These are phyloP conservation scores for Falcaria lacertinaria DNA, from an alignment of 2,888 invertebrate species.

Conservation along the genomic window DNA sequence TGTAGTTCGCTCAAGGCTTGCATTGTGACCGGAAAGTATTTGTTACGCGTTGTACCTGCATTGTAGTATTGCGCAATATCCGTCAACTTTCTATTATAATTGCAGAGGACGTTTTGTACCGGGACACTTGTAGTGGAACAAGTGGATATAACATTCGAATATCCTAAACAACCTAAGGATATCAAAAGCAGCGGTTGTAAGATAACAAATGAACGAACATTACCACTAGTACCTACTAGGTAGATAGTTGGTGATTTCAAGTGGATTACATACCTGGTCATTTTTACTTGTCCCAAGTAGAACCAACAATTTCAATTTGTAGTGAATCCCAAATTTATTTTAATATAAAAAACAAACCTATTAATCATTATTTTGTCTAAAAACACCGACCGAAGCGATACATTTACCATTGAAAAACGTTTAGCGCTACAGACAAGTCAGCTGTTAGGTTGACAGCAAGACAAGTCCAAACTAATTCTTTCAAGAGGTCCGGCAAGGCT, in stretches of 20 bases:
- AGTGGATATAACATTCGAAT: background rate
- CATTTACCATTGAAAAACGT: background rate
- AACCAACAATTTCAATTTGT: no score
- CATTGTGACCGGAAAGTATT: conserved; percentile 53
- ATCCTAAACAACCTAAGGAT: background rate
- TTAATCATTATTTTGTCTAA: background rate
- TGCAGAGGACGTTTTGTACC: background rate
- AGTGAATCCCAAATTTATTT: no score
- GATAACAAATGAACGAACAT: no score
- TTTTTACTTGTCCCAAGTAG: no score
- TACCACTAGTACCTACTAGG: no score
- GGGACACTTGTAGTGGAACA: background rate
- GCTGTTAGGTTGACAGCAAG: conserved; percentile 20
- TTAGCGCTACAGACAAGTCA: conserved; percentile 20
- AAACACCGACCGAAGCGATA: background rate
- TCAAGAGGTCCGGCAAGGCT: conserved; percentile 35
- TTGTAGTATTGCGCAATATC: conserved; percentile 11
- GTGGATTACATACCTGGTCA: no score
- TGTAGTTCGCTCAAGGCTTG: conserved; percentile 25
- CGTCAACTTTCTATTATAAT: conserved; percentile 8
- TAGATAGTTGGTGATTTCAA: no score
- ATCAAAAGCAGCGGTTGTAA: background rate
- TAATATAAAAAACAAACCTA: background rate
- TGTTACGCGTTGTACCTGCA: conserved; percentile 29
- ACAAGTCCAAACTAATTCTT: conserved; percentile 26